Conservation (phyloP, 2,113 vertebrate genomes). For the Aythya baeri region DNA sequence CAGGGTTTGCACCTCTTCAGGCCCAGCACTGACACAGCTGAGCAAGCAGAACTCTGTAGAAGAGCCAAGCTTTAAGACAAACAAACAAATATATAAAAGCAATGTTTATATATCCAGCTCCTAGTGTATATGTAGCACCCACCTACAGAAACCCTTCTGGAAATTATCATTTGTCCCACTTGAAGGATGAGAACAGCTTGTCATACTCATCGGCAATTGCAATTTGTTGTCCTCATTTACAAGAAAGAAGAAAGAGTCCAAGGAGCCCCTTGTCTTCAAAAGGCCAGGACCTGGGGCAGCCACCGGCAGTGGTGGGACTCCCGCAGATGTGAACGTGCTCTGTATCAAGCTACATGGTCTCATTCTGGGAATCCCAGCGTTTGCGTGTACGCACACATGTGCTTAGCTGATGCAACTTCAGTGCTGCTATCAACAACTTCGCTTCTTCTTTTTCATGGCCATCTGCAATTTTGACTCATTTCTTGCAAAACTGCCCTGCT, state of each 20-base stretch:
- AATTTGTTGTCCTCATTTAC: not conserved
- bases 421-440: constrained; percentile 2
- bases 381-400: not conserved
- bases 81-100: not conserved
- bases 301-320: not conserved
- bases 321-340: not conserved
- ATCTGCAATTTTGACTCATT: constrained; percentile 27
- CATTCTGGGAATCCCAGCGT: not conserved
- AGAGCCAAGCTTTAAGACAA: not conserved
- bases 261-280: not conserved
- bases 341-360: not conserved
- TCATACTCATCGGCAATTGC: not conserved
- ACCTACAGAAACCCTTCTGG: not conserved
- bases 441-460: constrained; percentile 14
- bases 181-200: not conserved
- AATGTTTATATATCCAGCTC: not conserved
- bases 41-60: not conserved
- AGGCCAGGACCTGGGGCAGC: not conserved
- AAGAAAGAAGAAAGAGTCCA: not conserved
- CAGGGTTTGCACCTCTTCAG: not conserved
- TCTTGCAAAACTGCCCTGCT: not conserved
- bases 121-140: not conserved
- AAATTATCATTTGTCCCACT: not conserved
- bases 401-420: not conserved
- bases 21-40: not conserved